phyloP scores from a whole-genome alignment of 2,888 invertebrate species.

The Ptycholaimellus sp. region DNA sequence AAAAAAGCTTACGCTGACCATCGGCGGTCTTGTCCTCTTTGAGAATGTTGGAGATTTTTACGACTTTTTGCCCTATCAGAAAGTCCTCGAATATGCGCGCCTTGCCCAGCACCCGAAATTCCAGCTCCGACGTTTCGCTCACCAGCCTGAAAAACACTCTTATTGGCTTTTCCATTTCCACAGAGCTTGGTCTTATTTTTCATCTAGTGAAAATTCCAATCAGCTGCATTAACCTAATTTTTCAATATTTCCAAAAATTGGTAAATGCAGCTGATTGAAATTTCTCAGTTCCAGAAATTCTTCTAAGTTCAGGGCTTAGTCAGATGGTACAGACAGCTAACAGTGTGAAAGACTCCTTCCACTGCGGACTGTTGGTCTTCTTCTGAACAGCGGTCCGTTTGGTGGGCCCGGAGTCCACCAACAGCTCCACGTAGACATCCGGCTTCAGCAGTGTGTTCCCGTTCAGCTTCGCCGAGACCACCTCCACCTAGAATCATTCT shows the following conservation, averaged over 20 bases:
- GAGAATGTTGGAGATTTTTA: constrained; percentile 16
- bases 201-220: too few relatives aligned
- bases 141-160: constrained; percentile 8
- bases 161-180: too few relatives aligned
- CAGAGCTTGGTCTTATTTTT: too few relatives aligned
- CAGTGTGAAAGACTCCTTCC: constrained; percentile 15
- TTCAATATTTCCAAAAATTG: too few relatives aligned
- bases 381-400: constrained; percentile 19
- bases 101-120: constrained; percentile 14
- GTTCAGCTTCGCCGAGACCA: constrained; percentile 14
- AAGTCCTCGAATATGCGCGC: constrained; percentile 21
- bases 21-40: constrained; percentile 11
- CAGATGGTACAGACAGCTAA: neutral
- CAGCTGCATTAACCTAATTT: too few relatives aligned
- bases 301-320: too few relatives aligned
- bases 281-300: too few relatives aligned
- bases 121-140: constrained; percentile 5
- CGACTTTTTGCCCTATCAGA: constrained; percentile 14
- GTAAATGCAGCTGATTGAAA: too few relatives aligned
- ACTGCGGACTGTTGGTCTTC: constrained; percentile 18
- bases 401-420: constrained; percentile 12
- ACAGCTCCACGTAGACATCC: constrained; percentile 20
- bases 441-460: constrained; percentile 10
- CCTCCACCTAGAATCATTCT: constrained; percentile 7
- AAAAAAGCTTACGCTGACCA: constrained; percentile 5